These are phyloP conservation scores for Fulmarus glacialis DNA, from an alignment of 2,113 vertebrate species.

Conservation along the genomic window DNA sequence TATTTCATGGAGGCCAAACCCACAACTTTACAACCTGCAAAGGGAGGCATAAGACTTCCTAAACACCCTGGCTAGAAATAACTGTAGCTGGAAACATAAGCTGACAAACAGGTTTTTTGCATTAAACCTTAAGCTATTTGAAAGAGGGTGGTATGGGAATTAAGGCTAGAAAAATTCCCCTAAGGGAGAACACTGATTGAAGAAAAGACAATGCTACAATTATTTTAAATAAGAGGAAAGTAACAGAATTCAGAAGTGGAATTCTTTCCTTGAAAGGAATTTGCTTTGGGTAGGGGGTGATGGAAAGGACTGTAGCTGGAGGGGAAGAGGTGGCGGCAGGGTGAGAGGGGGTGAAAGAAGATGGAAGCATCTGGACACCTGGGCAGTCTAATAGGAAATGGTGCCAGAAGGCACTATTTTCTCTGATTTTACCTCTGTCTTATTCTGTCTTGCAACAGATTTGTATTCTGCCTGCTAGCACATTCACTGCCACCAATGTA, in stretches of 20 bases:
- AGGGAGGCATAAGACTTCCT: conserved; percentile 27
- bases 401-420: neutral
- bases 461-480: neutral
- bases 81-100: conserved; percentile 36
- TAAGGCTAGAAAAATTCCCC: conserved; percentile 48
- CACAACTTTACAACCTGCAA: conserved; percentile 33
- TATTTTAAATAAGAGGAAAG: conserved; percentile 58
- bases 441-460: neutral
- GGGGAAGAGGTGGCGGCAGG: neutral
- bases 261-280: conserved; percentile 56
- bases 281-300: neutral
- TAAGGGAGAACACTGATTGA: conserved; percentile 28
- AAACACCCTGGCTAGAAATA: conserved; percentile 31
- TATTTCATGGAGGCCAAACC: conserved; percentile 6
- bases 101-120: conserved; percentile 53
- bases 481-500: neutral
- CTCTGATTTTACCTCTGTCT: neutral
- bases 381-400: neutral
- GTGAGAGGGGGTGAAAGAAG: neutral
- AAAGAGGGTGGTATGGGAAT: conserved; percentile 24
- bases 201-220: conserved; percentile 65
- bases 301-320: neutral
- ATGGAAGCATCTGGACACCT: neutral
- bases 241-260: conserved; percentile 21
- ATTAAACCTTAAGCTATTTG: conserved; percentile 56